Conservation (phyloP, 2,888 invertebrate species). For the Philereme vetulata region DNA sequence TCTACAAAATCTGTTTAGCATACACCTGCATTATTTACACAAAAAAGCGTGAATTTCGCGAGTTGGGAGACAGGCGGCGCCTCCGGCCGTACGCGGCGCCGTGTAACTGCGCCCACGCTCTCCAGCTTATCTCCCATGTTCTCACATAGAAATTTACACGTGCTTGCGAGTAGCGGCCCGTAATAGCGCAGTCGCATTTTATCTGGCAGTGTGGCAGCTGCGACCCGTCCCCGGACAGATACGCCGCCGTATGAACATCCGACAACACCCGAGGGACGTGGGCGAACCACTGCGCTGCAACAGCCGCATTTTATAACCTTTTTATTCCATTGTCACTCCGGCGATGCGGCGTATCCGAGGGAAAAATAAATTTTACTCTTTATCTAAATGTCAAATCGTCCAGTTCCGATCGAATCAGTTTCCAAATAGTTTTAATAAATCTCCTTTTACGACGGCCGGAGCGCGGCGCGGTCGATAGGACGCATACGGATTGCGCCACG, state of each 20-base stretch:
- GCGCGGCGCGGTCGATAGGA: constrained; percentile 71
- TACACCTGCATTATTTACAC: constrained; percentile 47
- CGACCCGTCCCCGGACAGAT: constrained; percentile 54
- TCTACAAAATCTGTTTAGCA: constrained; percentile 49
- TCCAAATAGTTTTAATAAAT: constrained; percentile 84
- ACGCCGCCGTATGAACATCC: constrained; percentile 62
- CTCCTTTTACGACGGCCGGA: constrained; percentile 79
- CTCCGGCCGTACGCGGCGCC: constrained; percentile 52
- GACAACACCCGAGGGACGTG: constrained; percentile 75
- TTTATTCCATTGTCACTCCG: constrained; percentile 82
- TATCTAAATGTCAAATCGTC: constrained; percentile 84
- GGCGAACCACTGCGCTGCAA: constrained; percentile 67
- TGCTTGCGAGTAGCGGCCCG: constrained; percentile 72
- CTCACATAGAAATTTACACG: constrained; percentile 81
- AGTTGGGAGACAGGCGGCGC: constrained; percentile 44
- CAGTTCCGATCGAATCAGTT: constrained; percentile 83
- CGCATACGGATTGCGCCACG: constrained; percentile 74
- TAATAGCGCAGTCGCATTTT: constrained; percentile 77
- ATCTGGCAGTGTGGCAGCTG: constrained; percentile 70
- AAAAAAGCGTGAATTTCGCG: constrained; percentile 55
- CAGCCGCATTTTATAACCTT: constrained; percentile 81
- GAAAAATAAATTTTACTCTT: constrained; percentile 82
- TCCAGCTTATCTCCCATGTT: constrained; percentile 71
- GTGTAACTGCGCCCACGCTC: constrained; percentile 70
- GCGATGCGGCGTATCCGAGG: constrained; percentile 69